Conservation (phyloP, 2,888 invertebrate species). For the Stenotaenia linearis region DNA sequence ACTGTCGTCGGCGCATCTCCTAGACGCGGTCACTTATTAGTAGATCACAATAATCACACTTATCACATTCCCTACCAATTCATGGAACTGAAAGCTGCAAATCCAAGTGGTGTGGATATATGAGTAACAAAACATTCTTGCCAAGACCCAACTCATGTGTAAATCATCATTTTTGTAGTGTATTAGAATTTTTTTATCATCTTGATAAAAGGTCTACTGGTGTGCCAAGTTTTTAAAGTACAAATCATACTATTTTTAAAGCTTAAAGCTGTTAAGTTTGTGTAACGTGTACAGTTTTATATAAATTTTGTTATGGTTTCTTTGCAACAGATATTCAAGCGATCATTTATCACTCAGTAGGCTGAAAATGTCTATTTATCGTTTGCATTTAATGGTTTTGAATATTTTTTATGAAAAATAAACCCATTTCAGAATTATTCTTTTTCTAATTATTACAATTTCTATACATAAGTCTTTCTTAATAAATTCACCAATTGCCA, state of each 20-base stretch:
- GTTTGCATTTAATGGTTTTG: neutral
- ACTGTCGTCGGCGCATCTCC: conserved; percentile 80
- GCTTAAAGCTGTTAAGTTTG: neutral
- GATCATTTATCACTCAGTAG: neutral
- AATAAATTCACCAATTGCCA: too few relatives aligned
- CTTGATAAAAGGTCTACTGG: neutral
- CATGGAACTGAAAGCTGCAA: conserved; percentile 58
- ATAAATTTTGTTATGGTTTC: neutral
- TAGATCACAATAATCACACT: conserved; percentile 69
- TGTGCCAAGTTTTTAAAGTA: neutral
- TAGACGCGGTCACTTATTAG: conserved; percentile 77
- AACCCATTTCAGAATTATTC: neutral
- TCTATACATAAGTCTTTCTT: too few relatives aligned
- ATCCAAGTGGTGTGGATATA: conserved; percentile 27
- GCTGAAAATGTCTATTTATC: neutral
- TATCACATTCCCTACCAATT: conserved; percentile 77
- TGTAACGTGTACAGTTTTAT: neutral
- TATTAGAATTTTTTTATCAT: neutral
- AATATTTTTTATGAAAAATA: neutral
- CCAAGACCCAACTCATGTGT: neutral
- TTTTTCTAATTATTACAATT: too few relatives aligned
- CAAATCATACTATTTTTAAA: neutral
- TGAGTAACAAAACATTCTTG: neutral
- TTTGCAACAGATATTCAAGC: neutral
- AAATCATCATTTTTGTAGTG: neutral